Conservation (phyloP, 1,140 invertebrate species). For the Habropoda laboriosa region DNA sequence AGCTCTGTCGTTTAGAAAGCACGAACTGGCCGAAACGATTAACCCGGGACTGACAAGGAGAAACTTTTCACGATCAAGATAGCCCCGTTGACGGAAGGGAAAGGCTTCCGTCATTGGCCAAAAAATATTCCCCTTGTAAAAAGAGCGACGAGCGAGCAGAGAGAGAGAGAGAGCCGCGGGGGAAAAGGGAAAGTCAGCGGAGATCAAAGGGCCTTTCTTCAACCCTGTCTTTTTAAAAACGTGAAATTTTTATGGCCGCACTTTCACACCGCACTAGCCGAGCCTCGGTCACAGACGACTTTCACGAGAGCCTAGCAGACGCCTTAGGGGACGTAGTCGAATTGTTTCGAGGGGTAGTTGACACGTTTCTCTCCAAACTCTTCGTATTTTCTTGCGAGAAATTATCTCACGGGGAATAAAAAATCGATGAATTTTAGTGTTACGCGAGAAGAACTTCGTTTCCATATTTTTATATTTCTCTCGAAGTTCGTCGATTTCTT, state of each 20-base stretch:
- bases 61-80: slow-evolving; percentile 48
- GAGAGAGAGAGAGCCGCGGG: background rate
- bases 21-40: slow-evolving; percentile 1
- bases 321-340: slow-evolving; percentile 32
- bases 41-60: slow-evolving; percentile 28
- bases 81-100: slow-evolving; percentile 37
- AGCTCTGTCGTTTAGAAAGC: background rate
- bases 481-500: too few species aligned
- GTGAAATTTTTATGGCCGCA: slow-evolving; percentile 74
- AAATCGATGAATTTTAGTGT: too few species aligned
- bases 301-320: background rate
- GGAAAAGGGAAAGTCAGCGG: slow-evolving; percentile 48
- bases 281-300: slow-evolving; percentile 15
- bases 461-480: background rate
- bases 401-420: too few species aligned
- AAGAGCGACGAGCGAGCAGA: too few species aligned
- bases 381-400: background rate
- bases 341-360: slow-evolving; percentile 35
- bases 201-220: slow-evolving; percentile 63
- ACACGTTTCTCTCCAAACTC: background rate
- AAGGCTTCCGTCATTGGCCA: slow-evolving; percentile 65
- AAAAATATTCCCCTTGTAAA: slow-evolving; percentile 55
- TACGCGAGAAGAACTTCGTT: too few species aligned
- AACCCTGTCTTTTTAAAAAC: slow-evolving; percentile 67
- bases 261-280: slow-evolving; percentile 28